A percentile compares a stretch with the other conserved stretches of the same genome.
Evolutionary conservation across 2,113 vertebrate species (phyloP).

Genomic region (Passer montanus): DNA sequence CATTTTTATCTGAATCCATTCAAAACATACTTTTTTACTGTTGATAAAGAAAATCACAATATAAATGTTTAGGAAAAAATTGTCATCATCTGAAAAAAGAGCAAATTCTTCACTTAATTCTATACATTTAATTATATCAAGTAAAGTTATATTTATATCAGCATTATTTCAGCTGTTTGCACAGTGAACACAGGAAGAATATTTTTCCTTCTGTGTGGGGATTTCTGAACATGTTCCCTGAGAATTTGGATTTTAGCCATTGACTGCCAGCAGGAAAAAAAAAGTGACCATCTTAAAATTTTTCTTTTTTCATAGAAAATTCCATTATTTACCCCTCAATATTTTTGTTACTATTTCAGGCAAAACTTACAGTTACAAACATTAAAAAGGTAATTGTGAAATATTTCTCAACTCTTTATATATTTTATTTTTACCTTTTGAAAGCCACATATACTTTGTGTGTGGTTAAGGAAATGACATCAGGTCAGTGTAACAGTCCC

Average conservation of each 20-base stretch:
- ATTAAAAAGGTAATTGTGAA: neutral
- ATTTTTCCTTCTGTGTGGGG: neutral
- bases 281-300: neutral
- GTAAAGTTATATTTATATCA: neutral
- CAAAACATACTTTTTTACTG: neutral
- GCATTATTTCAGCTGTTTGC: neutral
- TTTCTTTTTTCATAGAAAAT: neutral
- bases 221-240: neutral
- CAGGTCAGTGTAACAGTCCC: neutral
- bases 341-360: neutral
- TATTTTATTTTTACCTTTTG: neutral
- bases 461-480: neutral
- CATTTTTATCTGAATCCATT: neutral
- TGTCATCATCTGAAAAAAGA: neutral
- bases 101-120: neutral
- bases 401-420: neutral
- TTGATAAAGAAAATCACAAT: neutral
- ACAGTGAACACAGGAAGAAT: neutral
- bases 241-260: neutral
- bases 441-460: neutral
- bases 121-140: neutral
- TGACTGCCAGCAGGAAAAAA: neutral
- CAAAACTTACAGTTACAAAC: neutral
- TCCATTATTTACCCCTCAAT: neutral
- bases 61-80: neutral